Base-by-base conservation (phyloP, 2,113 vertebrate species). In the Leucopsar rothschildi region DNA sequence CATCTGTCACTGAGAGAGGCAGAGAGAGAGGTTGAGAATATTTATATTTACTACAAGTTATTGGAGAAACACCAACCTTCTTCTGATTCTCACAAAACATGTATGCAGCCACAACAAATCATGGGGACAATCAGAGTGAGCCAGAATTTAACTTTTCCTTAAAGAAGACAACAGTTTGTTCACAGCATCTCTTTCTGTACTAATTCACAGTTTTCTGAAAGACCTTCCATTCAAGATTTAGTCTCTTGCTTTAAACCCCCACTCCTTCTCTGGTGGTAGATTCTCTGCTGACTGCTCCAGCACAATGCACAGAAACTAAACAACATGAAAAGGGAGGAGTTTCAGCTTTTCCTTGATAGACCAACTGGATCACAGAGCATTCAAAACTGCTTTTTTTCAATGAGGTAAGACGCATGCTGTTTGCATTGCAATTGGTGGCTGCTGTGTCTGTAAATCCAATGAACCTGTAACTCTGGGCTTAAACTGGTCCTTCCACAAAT, bases 181-280 rank as follows among this genome's bases (percentile, higher is more conserved):
- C 35, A 55, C 27, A 23, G 16, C 8, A 78, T 52, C 21, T 56
- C 37, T 31, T 68, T 21, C 68, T 66, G 21, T 7, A 59, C 12
- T 42, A 57, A 71, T 47, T 50, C 44, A 60, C 25, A 63, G 4
- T n/a, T 83, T 70, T 69, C 55, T 55, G 75, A 44, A 80, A 47
- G 66, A 8, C 7, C 17, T 71, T 64, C 56, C n/a, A 18, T n/a
- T 40, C 22, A 25, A 49, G 60, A 29, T n/a, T 65, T 86, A 44
- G 23, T 55, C 9, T 27, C 24, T 14, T 47, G 44, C 31, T 57
- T 78, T 49, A 39, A 69, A 66, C 21, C 25, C 16, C 12, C 1
- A 0, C 1, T 0, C 27, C 37, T 25, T 31, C 14, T 35, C 37
- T 82, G n/a, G 12, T 73, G 39, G 21, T 47, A 21, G 40, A 28